These are phyloP conservation scores for Calyptomena viridis DNA, from an alignment of 2,113 vertebrate genomes.

Conservation along the genomic window DNA sequence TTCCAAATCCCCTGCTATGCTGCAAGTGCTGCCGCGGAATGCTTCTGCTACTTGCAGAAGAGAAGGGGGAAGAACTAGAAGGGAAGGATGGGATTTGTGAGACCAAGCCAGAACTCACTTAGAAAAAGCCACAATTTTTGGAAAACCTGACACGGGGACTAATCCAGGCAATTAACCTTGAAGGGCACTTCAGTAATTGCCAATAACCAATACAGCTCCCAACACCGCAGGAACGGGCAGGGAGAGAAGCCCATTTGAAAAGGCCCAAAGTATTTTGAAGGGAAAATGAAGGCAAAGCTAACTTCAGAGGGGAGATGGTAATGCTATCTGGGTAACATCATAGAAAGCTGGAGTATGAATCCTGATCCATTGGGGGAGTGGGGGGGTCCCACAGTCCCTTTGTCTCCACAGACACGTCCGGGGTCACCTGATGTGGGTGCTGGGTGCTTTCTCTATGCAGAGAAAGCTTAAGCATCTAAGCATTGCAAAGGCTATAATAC, in stretches of 20 bases:
- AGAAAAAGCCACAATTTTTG: not conserved
- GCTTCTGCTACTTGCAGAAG: too few relatives aligned
- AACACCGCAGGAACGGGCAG: not conserved
- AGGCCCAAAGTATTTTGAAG: not conserved
- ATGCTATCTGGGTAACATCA: not conserved
- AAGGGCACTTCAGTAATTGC: not conserved
- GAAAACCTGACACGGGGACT: accelerated
- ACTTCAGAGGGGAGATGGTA: not conserved
- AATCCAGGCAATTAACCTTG: not conserved
- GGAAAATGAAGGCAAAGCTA: not conserved
- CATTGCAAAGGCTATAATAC: too few relatives aligned
- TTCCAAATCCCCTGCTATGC: accelerated
- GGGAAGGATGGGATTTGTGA: not conserved
- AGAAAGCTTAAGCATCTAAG: too few relatives aligned
- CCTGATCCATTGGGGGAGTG: too few relatives aligned
- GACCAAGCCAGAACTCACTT: not conserved
- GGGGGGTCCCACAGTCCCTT: too few relatives aligned
- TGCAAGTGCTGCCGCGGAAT: too few relatives aligned
- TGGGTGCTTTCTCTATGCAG: too few relatives aligned
- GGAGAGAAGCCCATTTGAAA: not conserved
- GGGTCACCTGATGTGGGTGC: too few relatives aligned
- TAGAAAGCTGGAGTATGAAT: not conserved
- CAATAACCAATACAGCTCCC: not conserved
- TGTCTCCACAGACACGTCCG: too few relatives aligned
- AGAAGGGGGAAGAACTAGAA: not conserved